These are phyloP conservation scores for Micromys minutus DNA, from an alignment of 2,113 vertebrate species.

Conservation along the genomic window DNA sequence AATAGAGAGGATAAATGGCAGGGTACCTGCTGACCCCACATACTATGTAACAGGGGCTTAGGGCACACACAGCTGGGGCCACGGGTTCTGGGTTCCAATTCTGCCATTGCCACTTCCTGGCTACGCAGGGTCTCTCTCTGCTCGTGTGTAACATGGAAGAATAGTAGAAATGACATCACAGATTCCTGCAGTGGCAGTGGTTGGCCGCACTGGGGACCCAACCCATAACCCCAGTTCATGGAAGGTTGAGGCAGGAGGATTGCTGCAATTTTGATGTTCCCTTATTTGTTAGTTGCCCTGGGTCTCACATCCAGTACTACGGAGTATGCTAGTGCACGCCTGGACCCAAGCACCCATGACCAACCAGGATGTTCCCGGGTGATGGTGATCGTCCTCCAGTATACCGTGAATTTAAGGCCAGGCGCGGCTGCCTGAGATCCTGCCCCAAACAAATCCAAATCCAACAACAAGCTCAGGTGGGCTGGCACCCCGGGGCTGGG, in stretches of 20 bases:
- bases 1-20: not conserved
- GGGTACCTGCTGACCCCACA: rapidly evolving
- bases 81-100: not conserved
- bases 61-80: not conserved
- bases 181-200: not conserved
- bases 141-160: not conserved
- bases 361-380: not conserved
- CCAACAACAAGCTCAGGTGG: conserved; percentile 66
- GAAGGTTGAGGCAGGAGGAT: not conserved
- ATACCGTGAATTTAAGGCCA: not conserved
- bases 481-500: conserved; percentile 89
- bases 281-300: not conserved
- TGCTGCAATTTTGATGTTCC: not conserved
- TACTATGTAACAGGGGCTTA: not conserved
- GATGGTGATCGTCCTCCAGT: too few relatives aligned
- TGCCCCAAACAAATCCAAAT: not conserved
- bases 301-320: not conserved
- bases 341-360: not conserved
- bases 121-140: not conserved
- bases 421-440: not conserved
- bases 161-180: not conserved
- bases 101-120: not conserved
- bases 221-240: too few relatives aligned
- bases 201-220: not conserved
- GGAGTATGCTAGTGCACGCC: not conserved